Percentiles rank a stretch among this genome's conserved stretches.
Evolutionary conservation across 2,888 invertebrate genomes (phyloP).

Genomic region (Lepidocyrtinus sp.): DNA sequence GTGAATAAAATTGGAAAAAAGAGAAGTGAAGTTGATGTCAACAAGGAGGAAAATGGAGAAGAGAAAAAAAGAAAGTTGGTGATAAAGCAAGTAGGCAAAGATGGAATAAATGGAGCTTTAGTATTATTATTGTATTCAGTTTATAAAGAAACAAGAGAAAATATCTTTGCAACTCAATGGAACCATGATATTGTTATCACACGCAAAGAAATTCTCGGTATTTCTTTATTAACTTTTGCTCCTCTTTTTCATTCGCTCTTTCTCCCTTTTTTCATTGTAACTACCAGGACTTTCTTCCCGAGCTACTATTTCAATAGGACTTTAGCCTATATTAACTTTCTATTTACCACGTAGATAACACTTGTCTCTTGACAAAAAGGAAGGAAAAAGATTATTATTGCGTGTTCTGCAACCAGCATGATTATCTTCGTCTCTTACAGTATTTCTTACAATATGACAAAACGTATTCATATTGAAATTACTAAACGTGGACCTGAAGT

Average conservation of each 20-base stretch:
- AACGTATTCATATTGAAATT: too few species aligned
- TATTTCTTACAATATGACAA: not conserved
- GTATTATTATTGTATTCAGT: constrained; percentile 39
- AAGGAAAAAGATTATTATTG: constrained; percentile 13
- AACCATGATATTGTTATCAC: constrained; percentile 67
- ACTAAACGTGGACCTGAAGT: too few species aligned
- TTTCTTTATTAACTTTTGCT: constrained; percentile 65
- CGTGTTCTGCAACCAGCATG: constrained; percentile 1
- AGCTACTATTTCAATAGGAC: not conserved
- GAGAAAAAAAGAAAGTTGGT: not conserved
- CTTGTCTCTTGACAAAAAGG: constrained; percentile 34
- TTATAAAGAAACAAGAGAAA: constrained; percentile 62
- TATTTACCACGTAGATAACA: constrained; percentile 55
- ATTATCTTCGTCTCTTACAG: constrained; percentile 6
- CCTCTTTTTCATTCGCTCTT: constrained; percentile 27
- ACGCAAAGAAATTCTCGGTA: constrained; percentile 66
- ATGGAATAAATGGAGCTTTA: constrained; percentile 28
- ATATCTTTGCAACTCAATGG: constrained; percentile 63
- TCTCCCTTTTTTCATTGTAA: constrained; percentile 36
- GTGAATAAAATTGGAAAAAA: constrained; percentile 37
- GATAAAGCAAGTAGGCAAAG: constrained; percentile 15
- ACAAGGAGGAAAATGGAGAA: constrained; percentile 32
- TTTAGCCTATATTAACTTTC: not conserved
- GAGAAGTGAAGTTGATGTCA: constrained; percentile 39
- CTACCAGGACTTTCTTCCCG: constrained; percentile 35